Evolutionary conservation across 2,797 vertebrate genomes (phyloP).

Genomic region (Mus spretus): DNA sequence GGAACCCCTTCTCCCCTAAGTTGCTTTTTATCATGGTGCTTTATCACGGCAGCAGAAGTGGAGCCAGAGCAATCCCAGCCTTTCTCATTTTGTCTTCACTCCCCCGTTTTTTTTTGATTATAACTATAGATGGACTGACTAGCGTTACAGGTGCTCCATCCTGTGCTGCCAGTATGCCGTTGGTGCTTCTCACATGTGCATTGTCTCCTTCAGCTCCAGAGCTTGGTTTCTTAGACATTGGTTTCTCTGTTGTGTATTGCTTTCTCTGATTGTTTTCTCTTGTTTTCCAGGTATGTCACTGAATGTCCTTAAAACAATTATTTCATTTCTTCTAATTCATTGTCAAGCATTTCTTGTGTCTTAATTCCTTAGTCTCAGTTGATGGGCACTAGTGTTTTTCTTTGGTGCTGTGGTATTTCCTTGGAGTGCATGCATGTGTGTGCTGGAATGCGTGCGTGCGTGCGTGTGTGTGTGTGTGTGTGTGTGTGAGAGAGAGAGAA

Average conservation of each 20-base stretch:
- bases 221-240: background rate
- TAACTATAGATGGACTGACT: background rate
- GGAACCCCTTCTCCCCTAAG: too few species aligned
- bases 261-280: background rate
- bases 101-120: too few species aligned
- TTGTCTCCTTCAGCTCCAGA: background rate
- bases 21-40: background rate
- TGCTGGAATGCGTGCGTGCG: background rate
- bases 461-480: background rate
- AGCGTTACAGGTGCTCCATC: too few species aligned
- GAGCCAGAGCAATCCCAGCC: background rate
- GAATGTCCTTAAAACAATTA: background rate
- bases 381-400: background rate
- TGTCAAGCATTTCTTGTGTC: background rate
- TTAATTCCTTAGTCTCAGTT: background rate
- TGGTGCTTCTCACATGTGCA: background rate
- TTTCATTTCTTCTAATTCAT: background rate
- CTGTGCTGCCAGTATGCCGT: too few species aligned
- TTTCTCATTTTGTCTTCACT: background rate
- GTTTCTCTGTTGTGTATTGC: background rate
- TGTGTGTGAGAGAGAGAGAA: too few species aligned
- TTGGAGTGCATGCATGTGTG: background rate
- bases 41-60: background rate
- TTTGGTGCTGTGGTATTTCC: background rate
- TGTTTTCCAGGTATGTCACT: background rate